Evolutionary conservation across 2,113 vertebrate genomes (phyloP).

Genomic region (Ammodytes marinus): DNA sequence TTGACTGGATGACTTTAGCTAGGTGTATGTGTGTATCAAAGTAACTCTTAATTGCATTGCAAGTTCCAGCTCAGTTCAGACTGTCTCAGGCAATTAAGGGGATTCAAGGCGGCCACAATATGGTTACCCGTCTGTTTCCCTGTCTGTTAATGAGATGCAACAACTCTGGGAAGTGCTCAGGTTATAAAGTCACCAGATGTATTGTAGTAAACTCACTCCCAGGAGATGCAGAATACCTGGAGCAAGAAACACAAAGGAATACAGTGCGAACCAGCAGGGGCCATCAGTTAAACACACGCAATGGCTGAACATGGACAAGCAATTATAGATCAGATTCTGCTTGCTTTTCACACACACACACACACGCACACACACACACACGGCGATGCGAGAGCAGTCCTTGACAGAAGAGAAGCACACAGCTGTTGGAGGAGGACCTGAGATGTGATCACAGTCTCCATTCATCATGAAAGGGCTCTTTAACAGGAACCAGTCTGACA

Average conservation of each 20-base stretch:
- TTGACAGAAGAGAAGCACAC: slow-evolving; percentile 60
- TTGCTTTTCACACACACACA: background rate
- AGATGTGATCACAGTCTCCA: slow-evolving; percentile 42
- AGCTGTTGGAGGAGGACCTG: slow-evolving; percentile 47
- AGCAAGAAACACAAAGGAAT: slow-evolving; percentile 16
- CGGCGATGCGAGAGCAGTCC: background rate
- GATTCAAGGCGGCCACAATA: background rate
- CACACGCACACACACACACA: slow-evolving; percentile 1
- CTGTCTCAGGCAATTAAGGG: background rate
- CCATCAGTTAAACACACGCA: slow-evolving; percentile 3
- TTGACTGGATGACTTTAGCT: background rate
- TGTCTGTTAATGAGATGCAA: slow-evolving; percentile 22
- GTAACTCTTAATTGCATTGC: background rate
- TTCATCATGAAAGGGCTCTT: slow-evolving; percentile 62
- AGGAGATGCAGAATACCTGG: slow-evolving; percentile 2
- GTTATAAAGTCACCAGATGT: slow-evolving; percentile 45
- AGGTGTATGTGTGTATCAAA: background rate
- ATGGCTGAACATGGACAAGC: background rate
- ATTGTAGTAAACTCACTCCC: slow-evolving; percentile 44
- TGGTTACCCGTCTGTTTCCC: background rate
- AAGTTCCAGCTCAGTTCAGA: background rate
- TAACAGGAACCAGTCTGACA: slow-evolving; percentile 42
- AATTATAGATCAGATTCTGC: slow-evolving; percentile 14
- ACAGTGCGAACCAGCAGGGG: slow-evolving; percentile 7
- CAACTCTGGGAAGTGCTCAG: slow-evolving; percentile 23